Conservation (phyloP, 2,888 invertebrate genomes). For the Apoderus coryli region DNA sequence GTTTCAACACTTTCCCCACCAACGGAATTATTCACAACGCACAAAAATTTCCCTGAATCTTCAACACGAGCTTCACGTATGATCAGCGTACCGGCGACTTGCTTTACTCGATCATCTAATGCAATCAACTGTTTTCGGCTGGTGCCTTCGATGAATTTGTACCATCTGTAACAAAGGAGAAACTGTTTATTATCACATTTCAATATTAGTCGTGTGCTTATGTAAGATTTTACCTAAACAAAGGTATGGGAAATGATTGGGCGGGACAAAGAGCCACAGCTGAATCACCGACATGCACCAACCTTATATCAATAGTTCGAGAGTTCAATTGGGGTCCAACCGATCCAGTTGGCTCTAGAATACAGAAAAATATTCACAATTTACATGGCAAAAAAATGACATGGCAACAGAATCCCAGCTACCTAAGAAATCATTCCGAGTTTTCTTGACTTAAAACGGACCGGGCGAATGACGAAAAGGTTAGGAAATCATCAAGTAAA, state of each 20-base stretch:
- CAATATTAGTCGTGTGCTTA: constrained; percentile 4
- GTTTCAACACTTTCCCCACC: constrained; percentile 90
- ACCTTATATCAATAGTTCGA: constrained; percentile 37
- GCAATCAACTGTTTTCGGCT: constrained; percentile 78
- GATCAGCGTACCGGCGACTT: constrained; percentile 86
- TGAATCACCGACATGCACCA: constrained; percentile 25
- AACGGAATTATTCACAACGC: constrained; percentile 88
- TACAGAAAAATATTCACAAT: too few species aligned
- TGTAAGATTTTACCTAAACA: constrained; percentile 53
- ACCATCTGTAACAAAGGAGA: constrained; percentile 71
- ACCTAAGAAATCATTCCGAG: too few species aligned
- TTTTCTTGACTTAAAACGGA: too few species aligned
- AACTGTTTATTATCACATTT: neutral
- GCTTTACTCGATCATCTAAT: constrained; percentile 76
- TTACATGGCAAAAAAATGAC: too few species aligned
- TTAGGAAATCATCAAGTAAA: too few species aligned
- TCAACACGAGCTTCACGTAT: constrained; percentile 82
- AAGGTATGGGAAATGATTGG: constrained; percentile 60
- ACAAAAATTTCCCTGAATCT: constrained; percentile 88
- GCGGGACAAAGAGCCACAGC: constrained; percentile 52
- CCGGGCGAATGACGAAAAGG: too few species aligned
- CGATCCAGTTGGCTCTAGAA: constrained; percentile 51
- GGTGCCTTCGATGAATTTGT: constrained; percentile 81
- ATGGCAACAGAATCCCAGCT: too few species aligned
- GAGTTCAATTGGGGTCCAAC: constrained; percentile 48